phyloP scores from a whole-genome alignment of 1,140 invertebrate genomes.

The Drosophila tristis region DNA sequence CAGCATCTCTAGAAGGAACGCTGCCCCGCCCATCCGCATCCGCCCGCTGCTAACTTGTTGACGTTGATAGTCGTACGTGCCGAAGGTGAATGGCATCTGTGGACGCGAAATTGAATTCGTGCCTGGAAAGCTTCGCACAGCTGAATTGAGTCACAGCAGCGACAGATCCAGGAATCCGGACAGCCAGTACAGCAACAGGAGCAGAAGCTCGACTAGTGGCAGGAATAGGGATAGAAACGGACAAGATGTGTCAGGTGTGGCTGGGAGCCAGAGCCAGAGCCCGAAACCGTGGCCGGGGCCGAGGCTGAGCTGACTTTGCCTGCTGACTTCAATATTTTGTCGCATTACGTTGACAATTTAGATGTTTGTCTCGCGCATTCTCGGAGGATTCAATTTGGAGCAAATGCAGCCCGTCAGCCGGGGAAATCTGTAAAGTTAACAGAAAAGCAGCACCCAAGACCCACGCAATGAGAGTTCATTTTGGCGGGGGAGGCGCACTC shows the following conservation, averaged over 20 bases:
- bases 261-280: slow-evolving; percentile 9
- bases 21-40: neutral
- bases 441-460: slow-evolving; percentile 37
- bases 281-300: slow-evolving; percentile 15
- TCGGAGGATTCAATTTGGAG: slow-evolving; percentile 72
- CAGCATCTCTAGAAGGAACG: neutral
- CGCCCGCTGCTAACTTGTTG: slow-evolving; percentile 70
- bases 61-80: slow-evolving; percentile 81
- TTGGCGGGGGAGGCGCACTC: slow-evolving; percentile 14
- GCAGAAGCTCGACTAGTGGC: neutral
- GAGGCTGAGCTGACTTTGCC: slow-evolving; percentile 46
- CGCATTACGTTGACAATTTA: slow-evolving; percentile 83
- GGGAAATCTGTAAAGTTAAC: slow-evolving; percentile 65
- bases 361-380: slow-evolving; percentile 80
- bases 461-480: slow-evolving; percentile 6
- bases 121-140: slow-evolving; percentile 65
- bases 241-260: slow-evolving; percentile 14
- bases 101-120: slow-evolving; percentile 83
- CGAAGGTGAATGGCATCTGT: slow-evolving; percentile 82
- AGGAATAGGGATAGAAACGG: too few relatives aligned
- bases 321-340: slow-evolving; percentile 82
- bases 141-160: slow-evolving; percentile 65
- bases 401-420: slow-evolving; percentile 58
- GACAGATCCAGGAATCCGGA: slow-evolving; percentile 10
- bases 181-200: slow-evolving; percentile 14